Conservation (phyloP, 2,797 vertebrate species). For the Pangasius larnaudii region DNA sequence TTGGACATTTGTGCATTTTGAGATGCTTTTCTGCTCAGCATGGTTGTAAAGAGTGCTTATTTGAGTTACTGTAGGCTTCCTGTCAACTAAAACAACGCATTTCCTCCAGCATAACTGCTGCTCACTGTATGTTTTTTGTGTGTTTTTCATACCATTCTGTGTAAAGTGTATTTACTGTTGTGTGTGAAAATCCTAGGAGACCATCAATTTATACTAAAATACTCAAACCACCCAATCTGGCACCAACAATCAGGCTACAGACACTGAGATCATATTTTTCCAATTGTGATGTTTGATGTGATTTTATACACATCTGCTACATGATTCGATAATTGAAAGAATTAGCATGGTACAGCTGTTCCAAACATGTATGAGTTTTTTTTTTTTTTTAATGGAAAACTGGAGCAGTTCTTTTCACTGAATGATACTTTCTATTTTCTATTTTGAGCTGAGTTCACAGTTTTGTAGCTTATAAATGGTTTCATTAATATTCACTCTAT, state of each 20-base stretch:
- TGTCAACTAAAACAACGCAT: neutral
- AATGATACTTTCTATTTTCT: neutral
- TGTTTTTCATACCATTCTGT: neutral
- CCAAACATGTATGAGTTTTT: neutral
- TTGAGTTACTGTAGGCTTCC: neutral
- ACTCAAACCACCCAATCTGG: neutral
- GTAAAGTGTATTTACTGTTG: neutral
- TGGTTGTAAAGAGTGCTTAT: neutral
- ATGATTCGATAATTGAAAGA: neutral
- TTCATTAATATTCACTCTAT: conserved; percentile 2
- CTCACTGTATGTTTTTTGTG: neutral
- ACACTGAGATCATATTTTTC: neutral
- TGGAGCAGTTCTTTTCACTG: neutral
- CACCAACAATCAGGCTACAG: neutral
- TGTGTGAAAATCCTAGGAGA: neutral
- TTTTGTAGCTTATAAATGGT: neutral
- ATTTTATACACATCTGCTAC: neutral
- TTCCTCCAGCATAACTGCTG: neutral
- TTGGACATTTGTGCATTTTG: neutral
- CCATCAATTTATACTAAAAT: neutral
- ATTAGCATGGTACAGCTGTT: neutral
- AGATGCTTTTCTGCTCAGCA: neutral
- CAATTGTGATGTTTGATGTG: neutral
- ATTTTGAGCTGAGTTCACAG: neutral
- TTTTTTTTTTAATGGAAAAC: neutral